Conservation (phyloP, 2,113 vertebrate genomes). For the Mesoclemmys tuberculata region DNA sequence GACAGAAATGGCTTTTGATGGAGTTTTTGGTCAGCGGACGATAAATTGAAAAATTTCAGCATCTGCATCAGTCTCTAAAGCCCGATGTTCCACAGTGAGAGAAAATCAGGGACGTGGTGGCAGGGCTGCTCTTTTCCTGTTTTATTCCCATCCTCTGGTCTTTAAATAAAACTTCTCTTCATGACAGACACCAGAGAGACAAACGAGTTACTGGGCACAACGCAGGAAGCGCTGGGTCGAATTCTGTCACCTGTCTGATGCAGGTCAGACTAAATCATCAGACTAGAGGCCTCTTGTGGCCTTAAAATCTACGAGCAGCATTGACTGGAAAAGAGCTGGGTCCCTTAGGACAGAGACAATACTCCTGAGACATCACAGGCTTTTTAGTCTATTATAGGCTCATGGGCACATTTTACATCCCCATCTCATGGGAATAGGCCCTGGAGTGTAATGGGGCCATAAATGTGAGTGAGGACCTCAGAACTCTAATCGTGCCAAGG, state of each 20-base stretch:
- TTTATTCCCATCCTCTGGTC: background rate
- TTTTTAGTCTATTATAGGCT: background rate
- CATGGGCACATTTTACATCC: background rate
- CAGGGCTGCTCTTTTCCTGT: background rate
- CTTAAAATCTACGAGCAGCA: background rate
- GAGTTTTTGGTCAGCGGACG: constrained; percentile 41
- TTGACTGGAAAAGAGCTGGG: background rate
- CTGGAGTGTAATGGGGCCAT: background rate
- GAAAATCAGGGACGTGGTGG: background rate
- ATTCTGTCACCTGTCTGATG: background rate
- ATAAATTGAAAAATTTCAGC: constrained; percentile 42
- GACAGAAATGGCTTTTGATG: constrained; percentile 29
- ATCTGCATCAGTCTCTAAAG: constrained; percentile 9
- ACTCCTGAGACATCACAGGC: background rate
- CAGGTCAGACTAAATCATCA: background rate
- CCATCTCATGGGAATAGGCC: background rate
- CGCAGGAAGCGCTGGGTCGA: background rate
- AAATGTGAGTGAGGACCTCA: background rate
- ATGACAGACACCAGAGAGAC: background rate
- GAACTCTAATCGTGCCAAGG: background rate
- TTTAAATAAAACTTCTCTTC: background rate
- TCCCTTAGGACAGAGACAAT: background rate
- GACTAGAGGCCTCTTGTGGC: background rate
- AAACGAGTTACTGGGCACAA: background rate
- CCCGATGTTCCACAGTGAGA: background rate